phyloP scores from a whole-genome alignment of 2,797 vertebrate genomes.

The Taenioides sp. region DNA sequence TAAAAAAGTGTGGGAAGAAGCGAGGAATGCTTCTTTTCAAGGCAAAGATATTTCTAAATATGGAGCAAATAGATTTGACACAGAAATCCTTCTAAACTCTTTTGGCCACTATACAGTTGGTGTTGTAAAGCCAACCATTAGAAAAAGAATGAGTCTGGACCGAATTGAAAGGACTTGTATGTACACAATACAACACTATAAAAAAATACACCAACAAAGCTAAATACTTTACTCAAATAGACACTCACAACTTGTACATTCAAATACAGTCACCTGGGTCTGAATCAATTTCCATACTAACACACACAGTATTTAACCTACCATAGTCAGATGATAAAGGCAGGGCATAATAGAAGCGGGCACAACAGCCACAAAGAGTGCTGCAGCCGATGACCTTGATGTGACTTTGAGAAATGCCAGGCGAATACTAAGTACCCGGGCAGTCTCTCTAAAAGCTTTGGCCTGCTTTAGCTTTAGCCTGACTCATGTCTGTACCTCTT shows the following conservation, averaged over 20 bases:
- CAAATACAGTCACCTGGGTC: not conserved
- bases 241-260: not conserved
- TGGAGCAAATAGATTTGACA: slow-evolving; percentile 4
- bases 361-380: slow-evolving; percentile 38
- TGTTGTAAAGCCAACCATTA: no score
- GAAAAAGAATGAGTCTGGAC: no score
- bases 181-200: not conserved
- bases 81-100: slow-evolving; percentile 1
- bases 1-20: slow-evolving; percentile 23
- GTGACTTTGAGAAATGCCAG: slow-evolving; percentile 69
- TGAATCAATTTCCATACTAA: slow-evolving; percentile 57
- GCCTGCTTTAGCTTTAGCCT: slow-evolving; percentile 39
- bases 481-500: slow-evolving; percentile 55
- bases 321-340: slow-evolving; percentile 40
- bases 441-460: slow-evolving; percentile 60
- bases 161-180: not conserved
- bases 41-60: not conserved
- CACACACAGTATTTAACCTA: slow-evolving; percentile 25
- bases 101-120: not conserved
- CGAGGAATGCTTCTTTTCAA: slow-evolving; percentile 1
- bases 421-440: slow-evolving; percentile 69
- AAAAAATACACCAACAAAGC: not conserved
- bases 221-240: not conserved
- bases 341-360: slow-evolving; percentile 40
- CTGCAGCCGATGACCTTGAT: slow-evolving; percentile 72